Evolutionary conservation across 2,797 vertebrate genomes (phyloP).

Genomic region (Chaunax sp.): DNA sequence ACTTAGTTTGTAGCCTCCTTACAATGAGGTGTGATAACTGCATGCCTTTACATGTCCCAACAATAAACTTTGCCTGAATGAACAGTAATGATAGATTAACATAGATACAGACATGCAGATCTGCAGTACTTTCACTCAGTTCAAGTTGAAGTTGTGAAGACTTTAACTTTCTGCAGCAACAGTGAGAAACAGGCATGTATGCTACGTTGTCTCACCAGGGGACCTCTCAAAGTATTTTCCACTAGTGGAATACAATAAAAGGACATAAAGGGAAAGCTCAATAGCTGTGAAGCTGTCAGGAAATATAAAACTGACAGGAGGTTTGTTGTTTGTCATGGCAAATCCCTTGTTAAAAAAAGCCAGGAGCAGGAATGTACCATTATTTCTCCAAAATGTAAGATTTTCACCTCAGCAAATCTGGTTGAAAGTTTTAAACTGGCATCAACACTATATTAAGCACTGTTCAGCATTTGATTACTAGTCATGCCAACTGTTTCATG

Average conservation of each 20-base stretch:
- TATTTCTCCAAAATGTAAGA: not conserved
- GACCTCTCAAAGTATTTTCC: constrained; percentile 51
- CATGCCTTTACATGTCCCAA: not conserved
- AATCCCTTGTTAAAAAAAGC: constrained; percentile 23
- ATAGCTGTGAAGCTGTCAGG: constrained; percentile 49
- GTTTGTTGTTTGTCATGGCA: constrained; percentile 39
- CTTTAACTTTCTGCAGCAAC: constrained; percentile 21
- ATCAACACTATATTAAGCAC: no score
- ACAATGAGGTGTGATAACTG: not conserved
- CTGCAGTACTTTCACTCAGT: not conserved
- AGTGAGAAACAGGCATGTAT: constrained; percentile 16
- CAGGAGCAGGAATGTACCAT: constrained; percentile 4
- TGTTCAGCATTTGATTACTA: not conserved
- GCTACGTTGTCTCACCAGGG: constrained; percentile 34
- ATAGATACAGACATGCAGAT: not conserved
- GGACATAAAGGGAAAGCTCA: constrained; percentile 35
- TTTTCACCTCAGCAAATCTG: not conserved
- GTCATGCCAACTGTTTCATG: not conserved
- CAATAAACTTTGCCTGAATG: not conserved
- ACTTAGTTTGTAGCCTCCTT: no score
- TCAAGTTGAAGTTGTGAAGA: not conserved
- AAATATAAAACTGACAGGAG: constrained; percentile 45
- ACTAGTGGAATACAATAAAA: constrained; percentile 45
- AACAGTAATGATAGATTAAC: not conserved
- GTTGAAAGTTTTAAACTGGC: not conserved